Evolutionary conservation across 2,797 vertebrate genomes (phyloP).

Genomic region (Cheirogaleus major): DNA sequence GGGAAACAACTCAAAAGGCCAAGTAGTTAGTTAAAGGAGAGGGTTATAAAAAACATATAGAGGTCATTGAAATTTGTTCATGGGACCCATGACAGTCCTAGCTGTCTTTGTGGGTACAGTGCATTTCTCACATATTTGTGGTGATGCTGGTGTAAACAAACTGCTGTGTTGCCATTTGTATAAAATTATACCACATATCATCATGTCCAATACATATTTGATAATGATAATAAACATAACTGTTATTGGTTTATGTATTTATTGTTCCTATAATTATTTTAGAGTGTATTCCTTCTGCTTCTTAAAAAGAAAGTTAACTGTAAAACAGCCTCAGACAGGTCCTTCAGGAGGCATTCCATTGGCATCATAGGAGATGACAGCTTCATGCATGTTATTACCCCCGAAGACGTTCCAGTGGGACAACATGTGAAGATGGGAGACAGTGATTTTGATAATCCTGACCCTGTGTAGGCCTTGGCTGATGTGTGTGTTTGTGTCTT

Average conservation of each 20-base stretch:
- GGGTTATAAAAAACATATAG: neutral
- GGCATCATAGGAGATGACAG: neutral
- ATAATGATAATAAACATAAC: neutral
- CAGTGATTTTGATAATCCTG: neutral
- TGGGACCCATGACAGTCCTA: neutral
- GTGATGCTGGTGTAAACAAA: neutral
- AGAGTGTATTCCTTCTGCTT: neutral
- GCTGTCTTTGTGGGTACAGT: neutral
- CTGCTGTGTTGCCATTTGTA: neutral
- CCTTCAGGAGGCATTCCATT: neutral
- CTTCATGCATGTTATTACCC: neutral
- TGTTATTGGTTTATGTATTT: neutral
- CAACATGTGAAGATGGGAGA: neutral
- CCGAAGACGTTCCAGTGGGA: neutral
- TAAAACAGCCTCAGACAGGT: neutral
- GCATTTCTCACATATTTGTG: neutral
- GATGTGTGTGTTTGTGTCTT: neutral
- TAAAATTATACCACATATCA: neutral
- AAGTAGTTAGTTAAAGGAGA: neutral
- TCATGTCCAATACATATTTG: neutral
- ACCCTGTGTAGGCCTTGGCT: neutral
- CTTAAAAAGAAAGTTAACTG: neutral
- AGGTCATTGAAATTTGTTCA: neutral
- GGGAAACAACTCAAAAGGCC: neutral
- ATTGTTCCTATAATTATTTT: neutral